Conservation (phyloP, 2,113 vertebrate species). For the Thymallus thymallus region DNA sequence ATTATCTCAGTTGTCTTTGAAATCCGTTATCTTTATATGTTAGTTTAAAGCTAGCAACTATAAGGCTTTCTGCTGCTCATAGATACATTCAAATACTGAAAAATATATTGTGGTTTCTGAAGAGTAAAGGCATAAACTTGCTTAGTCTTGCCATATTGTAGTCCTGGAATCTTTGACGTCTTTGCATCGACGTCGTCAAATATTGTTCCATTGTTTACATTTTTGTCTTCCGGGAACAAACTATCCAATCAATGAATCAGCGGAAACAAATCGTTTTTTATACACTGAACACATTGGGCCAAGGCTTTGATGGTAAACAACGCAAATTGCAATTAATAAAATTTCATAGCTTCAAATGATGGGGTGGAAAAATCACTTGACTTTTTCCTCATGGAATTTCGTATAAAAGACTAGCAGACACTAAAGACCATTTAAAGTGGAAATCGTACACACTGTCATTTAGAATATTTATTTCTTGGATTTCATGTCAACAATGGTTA, state of each 20-base stretch:
- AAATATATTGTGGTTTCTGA: background rate
- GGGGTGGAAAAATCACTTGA: background rate
- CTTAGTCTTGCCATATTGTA: background rate
- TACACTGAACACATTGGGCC: no score
- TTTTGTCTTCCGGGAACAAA: background rate
- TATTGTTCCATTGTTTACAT: background rate
- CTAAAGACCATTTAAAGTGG: conserved; percentile 44
- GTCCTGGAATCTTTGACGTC: background rate
- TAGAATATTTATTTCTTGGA: no score
- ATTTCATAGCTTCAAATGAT: background rate
- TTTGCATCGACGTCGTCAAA: no score
- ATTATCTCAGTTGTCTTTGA: background rate
- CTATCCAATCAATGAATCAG: background rate
- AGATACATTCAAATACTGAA: background rate
- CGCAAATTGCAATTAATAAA: background rate
- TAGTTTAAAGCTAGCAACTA: no score
- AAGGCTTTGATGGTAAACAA: background rate
- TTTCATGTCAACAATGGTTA: conserved; percentile 44
- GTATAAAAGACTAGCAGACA: conserved; percentile 22
- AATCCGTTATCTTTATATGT: background rate
- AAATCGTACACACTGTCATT: conserved; percentile 46
- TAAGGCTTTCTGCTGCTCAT: background rate
- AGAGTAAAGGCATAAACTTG: background rate
- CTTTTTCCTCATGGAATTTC: background rate
- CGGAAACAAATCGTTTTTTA: no score